Percentiles rank a stretch among this genome's conserved stretches.
Conservation (phyloP, 2,888 invertebrate species). For the Parnassius smintheus region DNA sequence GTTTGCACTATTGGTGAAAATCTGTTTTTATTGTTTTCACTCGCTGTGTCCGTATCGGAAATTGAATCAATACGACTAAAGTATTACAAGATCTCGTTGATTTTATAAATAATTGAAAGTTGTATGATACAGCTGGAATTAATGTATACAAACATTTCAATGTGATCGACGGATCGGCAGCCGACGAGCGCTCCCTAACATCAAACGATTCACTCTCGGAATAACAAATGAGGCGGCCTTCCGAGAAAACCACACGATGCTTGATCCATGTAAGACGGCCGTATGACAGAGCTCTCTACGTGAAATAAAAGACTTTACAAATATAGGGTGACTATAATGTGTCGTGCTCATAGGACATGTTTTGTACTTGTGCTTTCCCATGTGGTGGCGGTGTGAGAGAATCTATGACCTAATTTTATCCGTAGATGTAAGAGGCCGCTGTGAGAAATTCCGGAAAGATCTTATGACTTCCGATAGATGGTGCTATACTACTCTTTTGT, state of each 20-base stretch:
- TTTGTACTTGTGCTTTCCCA: too few species aligned
- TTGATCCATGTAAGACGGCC: not conserved
- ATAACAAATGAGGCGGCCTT: slow-evolving; percentile 14
- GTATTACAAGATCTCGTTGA: slow-evolving; percentile 4
- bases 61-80: not conserved
- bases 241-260: slow-evolving; percentile 7
- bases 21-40: not conserved
- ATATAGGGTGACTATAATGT: not conserved
- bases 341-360: too few species aligned
- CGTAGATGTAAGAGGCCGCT: too few species aligned
- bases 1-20: too few species aligned
- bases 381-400: too few species aligned
- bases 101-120: slow-evolving; percentile 14
- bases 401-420: too few species aligned
- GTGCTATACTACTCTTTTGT: too few species aligned
- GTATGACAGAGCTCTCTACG: not conserved
- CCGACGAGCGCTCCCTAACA: slow-evolving; percentile 1
- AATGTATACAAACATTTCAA: slow-evolving; percentile 14
- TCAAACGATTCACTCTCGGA: slow-evolving; percentile 14
- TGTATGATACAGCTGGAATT: slow-evolving; percentile 3
- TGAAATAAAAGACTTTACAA: not conserved
- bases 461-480: too few species aligned
- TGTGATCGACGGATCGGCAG: slow-evolving; percentile 6
- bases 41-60: not conserved
- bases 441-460: too few species aligned